Evolutionary conservation across 1,140 invertebrate species (phyloP).

Genomic region (Zaprionus ornatus): DNA sequence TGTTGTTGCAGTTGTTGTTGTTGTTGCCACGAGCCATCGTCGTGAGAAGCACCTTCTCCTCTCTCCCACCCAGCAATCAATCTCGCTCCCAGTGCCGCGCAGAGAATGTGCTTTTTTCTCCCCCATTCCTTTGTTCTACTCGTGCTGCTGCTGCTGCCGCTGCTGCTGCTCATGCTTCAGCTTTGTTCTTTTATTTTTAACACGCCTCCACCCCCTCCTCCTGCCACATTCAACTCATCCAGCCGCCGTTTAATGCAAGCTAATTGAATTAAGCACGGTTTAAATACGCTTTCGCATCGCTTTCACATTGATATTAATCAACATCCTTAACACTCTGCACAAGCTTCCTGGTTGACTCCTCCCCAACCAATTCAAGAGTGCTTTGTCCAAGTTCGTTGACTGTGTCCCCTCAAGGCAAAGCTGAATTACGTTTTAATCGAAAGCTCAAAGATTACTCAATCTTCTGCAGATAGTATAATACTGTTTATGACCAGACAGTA

Average conservation of each 20-base stretch:
- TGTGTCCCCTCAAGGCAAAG: not conserved
- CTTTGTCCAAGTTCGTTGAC: slow-evolving; percentile 42
- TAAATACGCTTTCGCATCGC: slow-evolving; percentile 16
- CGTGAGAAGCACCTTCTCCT: slow-evolving; percentile 3
- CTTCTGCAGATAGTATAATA: not conserved
- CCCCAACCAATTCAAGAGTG: not conserved
- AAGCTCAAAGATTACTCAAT: not conserved
- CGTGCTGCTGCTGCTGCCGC: slow-evolving; percentile 29
- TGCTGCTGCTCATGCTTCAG: slow-evolving; percentile 40
- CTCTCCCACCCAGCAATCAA: slow-evolving; percentile 21
- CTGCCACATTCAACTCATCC: not conserved
- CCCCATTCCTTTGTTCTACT: slow-evolving; percentile 54
- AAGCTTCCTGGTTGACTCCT: slow-evolving; percentile 31
- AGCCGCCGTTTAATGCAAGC: slow-evolving; percentile 15
- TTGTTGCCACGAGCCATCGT: slow-evolving; percentile 32
- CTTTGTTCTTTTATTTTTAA: slow-evolving; percentile 75
- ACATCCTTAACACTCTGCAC: not conserved
- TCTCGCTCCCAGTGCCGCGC: not conserved
- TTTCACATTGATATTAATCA: slow-evolving; percentile 33
- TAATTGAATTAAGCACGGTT: slow-evolving; percentile 72
- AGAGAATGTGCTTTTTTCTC: slow-evolving; percentile 9
- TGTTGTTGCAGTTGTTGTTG: not conserved
- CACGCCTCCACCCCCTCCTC: not conserved
- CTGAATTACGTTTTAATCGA: not conserved
- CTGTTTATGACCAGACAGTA: not conserved